A percentile compares a stretch with the other conserved stretches of the same genome.
phyloP scores from a whole-genome alignment of 2,113 vertebrate species.

The Vombatus ursinus region DNA sequence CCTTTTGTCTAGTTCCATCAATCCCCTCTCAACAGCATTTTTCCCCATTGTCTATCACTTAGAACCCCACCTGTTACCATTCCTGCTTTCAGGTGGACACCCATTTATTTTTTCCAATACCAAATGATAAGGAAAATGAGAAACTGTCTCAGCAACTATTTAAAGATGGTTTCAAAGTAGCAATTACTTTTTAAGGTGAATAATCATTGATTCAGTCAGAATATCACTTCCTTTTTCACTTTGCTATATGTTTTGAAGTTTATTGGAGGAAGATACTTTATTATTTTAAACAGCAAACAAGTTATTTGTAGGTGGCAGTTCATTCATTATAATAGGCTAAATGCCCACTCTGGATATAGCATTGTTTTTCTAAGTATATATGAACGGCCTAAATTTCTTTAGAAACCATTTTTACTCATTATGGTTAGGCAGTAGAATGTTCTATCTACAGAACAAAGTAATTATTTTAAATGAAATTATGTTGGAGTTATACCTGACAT shows the following conservation, averaged over 20 bases:
- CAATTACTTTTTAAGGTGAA: neutral
- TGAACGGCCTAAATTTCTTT: neutral
- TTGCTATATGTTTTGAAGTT: neutral
- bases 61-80: neutral
- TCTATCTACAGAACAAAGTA: neutral
- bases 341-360: neutral
- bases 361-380: neutral
- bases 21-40: neutral
- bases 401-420: neutral
- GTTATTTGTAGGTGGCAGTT: neutral
- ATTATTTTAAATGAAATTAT: neutral
- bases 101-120: no score
- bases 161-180: neutral
- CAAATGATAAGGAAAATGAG: neutral
- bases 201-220: neutral
- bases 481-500: neutral
- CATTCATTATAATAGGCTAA: neutral
- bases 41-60: neutral
- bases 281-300: neutral
- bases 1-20: neutral
- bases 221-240: neutral
- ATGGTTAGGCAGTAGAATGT: neutral
- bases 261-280: neutral
- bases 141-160: neutral
- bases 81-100: neutral